Conservation (phyloP, 2,888 invertebrate species). For the Ramazzottius varieornatus region DNA sequence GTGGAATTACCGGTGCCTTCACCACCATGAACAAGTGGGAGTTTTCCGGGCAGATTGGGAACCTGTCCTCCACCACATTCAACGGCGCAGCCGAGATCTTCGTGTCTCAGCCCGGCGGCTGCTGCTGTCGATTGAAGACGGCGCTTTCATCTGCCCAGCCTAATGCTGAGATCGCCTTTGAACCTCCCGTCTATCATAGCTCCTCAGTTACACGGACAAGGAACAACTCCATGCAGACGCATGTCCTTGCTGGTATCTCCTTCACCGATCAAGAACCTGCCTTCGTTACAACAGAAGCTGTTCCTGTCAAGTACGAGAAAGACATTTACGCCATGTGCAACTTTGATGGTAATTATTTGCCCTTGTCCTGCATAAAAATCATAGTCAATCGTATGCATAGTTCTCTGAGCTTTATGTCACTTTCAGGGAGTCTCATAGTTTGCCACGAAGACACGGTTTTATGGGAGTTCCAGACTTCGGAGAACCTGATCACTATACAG, state of each 20-base stretch:
- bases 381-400: too few relatives aligned
- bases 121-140: neutral
- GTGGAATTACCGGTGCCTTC: neutral
- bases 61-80: neutral
- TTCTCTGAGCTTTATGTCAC: too few relatives aligned
- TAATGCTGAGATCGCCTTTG: neutral
- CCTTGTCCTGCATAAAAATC: too few relatives aligned
- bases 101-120: neutral
- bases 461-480: neutral
- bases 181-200: neutral
- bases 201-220: neutral
- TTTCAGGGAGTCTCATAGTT: neutral
- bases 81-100: neutral
- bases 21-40: slow-evolving; percentile 1
- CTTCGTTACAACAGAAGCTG: too few relatives aligned
- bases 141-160: neutral
- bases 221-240: neutral
- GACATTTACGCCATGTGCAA: neutral
- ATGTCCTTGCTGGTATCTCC: neutral
- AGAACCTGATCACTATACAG: neutral
- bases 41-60: neutral
- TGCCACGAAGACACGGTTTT: neutral
- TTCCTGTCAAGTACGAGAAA: too few relatives aligned
- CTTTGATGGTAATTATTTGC: neutral
- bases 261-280: neutral